Percentiles rank a stretch among this genome's conserved stretches.
Evolutionary conservation across 2,113 vertebrate species (phyloP).

Genomic region (Pygoscelis antarcticus): DNA sequence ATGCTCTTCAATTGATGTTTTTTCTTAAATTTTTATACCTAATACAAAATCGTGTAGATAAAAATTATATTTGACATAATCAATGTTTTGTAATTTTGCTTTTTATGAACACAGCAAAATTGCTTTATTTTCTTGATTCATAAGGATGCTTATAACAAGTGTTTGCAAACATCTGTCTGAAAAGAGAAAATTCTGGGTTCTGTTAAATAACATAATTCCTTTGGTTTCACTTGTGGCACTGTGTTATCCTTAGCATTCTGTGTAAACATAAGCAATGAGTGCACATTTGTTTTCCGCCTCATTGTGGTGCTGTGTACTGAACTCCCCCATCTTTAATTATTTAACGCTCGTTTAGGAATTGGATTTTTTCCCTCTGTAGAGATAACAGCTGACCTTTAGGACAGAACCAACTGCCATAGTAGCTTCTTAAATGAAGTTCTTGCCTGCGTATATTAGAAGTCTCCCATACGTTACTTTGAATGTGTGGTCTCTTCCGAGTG

Average conservation of each 20-base stretch:
- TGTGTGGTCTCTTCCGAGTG: neutral
- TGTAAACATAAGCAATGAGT: neutral
- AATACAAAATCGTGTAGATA: neutral
- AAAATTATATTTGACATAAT: neutral
- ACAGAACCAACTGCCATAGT: neutral
- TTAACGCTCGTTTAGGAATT: neutral
- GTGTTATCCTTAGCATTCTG: fast-evolving
- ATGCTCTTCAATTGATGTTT: neutral
- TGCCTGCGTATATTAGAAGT: neutral
- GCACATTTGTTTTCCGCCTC: neutral
- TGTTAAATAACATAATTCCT: neutral
- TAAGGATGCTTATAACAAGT: neutral
- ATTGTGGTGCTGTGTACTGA: neutral
- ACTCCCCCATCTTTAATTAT: neutral
- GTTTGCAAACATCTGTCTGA: neutral
- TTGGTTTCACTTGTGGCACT: neutral
- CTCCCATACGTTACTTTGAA: neutral
- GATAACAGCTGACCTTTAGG: neutral
- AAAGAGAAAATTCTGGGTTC: neutral
- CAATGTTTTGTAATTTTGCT: neutral
- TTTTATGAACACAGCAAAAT: neutral
- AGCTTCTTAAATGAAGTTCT: neutral
- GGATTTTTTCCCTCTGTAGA: neutral
- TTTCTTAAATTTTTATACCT: neutral
- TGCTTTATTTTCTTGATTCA: neutral